Evolutionary conservation across 2,888 invertebrate species (phyloP).

Genomic region (Branchellion lobata): DNA sequence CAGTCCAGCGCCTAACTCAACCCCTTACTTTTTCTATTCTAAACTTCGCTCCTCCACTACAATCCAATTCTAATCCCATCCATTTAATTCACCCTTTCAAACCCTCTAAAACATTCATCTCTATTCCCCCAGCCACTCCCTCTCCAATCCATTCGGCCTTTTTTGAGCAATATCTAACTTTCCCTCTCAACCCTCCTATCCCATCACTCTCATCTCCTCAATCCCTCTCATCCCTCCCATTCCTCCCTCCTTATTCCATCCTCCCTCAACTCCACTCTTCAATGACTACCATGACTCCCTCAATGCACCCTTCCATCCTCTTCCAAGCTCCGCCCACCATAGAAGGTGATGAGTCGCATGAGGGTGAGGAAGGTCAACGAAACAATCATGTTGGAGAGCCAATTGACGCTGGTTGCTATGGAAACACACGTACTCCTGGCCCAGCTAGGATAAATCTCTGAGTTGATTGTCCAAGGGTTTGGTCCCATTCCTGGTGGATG

Average conservation of each 20-base stretch:
- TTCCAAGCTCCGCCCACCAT: slow-evolving; percentile 58
- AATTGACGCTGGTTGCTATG: slow-evolving; percentile 64
- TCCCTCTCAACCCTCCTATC: too few relatives aligned
- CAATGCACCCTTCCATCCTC: background rate
- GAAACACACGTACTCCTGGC: slow-evolving; percentile 65
- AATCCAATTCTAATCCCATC: too few relatives aligned
- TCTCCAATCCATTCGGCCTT: background rate
- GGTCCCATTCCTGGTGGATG: slow-evolving; percentile 61
- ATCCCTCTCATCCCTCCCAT: too few relatives aligned
- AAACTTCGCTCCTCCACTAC: too few relatives aligned
- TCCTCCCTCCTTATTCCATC: background rate
- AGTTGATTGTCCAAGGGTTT: slow-evolving; percentile 67
- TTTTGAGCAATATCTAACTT: too few relatives aligned
- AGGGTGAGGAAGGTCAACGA: slow-evolving; percentile 66
- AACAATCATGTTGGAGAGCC: slow-evolving; percentile 66
- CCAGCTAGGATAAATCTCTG: slow-evolving; percentile 67
- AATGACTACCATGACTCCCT: too few relatives aligned
- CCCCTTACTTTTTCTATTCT: too few relatives aligned
- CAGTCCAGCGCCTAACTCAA: too few relatives aligned
- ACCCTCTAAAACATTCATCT: too few relatives aligned
- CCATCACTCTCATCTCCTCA: too few relatives aligned
- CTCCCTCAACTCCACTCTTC: background rate
- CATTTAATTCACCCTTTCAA: too few relatives aligned
- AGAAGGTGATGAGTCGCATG: slow-evolving; percentile 61
- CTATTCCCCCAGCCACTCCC: too few relatives aligned